These are phyloP conservation scores for Dione vanillae DNA, from an alignment of 2,888 invertebrate genomes.

Conservation along the genomic window DNA sequence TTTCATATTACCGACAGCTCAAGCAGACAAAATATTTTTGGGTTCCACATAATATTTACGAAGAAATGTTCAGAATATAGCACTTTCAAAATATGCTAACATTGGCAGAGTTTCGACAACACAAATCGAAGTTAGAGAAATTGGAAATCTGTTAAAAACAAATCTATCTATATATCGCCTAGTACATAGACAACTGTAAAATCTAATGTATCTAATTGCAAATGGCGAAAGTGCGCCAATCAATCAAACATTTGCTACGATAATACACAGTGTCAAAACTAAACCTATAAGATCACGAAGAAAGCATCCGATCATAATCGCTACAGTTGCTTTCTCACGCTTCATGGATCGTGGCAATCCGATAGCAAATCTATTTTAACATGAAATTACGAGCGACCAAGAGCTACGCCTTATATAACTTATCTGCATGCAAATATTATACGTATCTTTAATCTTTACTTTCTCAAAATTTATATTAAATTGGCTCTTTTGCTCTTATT, in stretches of 20 bases:
- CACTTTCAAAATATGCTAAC: background rate
- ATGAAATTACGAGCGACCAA: conserved; percentile 23
- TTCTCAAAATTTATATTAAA: conserved; percentile 16
- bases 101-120: background rate
- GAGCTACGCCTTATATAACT: conserved; percentile 23
- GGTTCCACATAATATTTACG: background rate
- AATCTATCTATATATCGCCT: background rate
- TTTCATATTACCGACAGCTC: conserved; percentile 62
- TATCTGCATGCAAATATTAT: conserved; percentile 27
- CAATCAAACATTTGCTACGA: conserved; percentile 62
- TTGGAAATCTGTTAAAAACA: background rate
- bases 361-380: conserved; percentile 29
- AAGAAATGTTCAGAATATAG: background rate
- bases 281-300: conserved; percentile 46
- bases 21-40: conserved; percentile 57
- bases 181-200: conserved; percentile 14
- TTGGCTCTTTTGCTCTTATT: background rate
- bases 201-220: conserved; percentile 51
- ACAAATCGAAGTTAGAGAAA: conserved; percentile 38
- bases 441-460: conserved; percentile 24
- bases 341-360: conserved; percentile 38
- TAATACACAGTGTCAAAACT: conserved; percentile 53
- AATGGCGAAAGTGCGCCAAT: conserved; percentile 68
- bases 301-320: conserved; percentile 47
- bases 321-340: conserved; percentile 44